Base-by-base conservation (phyloP, 2,113 vertebrate genomes). In the Pseudorasbora parva region DNA sequence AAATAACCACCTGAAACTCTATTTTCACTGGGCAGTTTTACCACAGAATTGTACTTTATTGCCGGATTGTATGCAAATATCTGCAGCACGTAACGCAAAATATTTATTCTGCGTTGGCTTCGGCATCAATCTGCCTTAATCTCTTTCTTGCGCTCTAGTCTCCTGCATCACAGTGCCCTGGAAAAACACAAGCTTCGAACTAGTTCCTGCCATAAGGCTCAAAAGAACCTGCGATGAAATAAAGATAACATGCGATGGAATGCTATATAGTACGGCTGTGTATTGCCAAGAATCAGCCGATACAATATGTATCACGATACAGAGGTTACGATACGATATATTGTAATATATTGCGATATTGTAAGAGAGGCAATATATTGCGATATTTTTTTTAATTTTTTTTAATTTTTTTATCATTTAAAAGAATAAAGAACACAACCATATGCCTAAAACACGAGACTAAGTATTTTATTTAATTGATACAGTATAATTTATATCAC, bases 161-260 rank as follows among this genome's bases (percentile, higher is more conserved):
- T 47, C 45, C 78, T 54, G 7, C 7, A 81, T 21, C 47, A 68
- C 4, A 69, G 21, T 41, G 78, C 25, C 45, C 25, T 37, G 47
- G 43, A 69, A 51, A 69, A 81, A 54, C 17, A 10, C 23, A 62
- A 8, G 8, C 57, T 78, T 47, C 59, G 62, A 30, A n/a, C n/a
- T n/a, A 64, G 54, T 62, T 78, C 57, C 47, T 27, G 12, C 14
- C 9, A 5, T 23, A 10, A 54, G 64, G 43, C 64, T 81, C 64
- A 69, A n/a, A 80, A 37, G 11, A 54, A 77, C 4, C 72, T 49
- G 41, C 33, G 41, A 79, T 79, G 60, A 79, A 79, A 66, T 33
- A 49, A 12, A 79, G 25, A 79, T 49, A 17, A 66, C 11, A 45
- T 60, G 33, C 19, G 4, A n/a, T 64, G 59, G 5, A 80, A 80